Percentiles rank a stretch among this genome's conserved stretches.
Evolutionary conservation across 2,797 vertebrate genomes (phyloP).

Genomic region (Malacoraja senta): DNA sequence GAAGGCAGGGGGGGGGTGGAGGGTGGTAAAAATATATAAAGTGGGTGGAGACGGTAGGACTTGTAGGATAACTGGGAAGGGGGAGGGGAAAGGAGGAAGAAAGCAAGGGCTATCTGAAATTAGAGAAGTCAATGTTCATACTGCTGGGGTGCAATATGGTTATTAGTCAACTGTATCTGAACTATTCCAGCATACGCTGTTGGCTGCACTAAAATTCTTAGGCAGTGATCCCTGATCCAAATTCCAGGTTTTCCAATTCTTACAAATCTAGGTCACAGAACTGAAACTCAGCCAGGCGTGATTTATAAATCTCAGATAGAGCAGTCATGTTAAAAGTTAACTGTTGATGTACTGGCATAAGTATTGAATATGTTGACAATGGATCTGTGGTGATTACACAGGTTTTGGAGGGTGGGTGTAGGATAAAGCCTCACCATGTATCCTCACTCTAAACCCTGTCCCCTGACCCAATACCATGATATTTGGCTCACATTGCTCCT

Average conservation of each 20-base stretch:
- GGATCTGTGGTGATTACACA: background rate
- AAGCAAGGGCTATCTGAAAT: too few species aligned
- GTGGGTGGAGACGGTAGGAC: too few species aligned
- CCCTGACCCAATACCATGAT: background rate
- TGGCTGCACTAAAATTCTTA: background rate
- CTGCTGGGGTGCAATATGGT: too few species aligned
- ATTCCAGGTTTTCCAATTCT: conserved; percentile 4
- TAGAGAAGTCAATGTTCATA: too few species aligned
- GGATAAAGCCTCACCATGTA: background rate
- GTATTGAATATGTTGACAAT: background rate
- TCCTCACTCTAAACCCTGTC: background rate
- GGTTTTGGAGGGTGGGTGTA: too few species aligned
- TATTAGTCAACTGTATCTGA: too few species aligned
- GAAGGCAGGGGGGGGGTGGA: too few species aligned
- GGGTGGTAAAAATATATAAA: too few species aligned
- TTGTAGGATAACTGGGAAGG: too few species aligned
- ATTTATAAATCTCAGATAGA: background rate
- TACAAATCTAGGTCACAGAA: conserved; percentile 30
- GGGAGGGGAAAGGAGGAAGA: too few species aligned
- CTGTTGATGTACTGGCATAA: background rate
- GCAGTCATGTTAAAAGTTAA: conserved; percentile 22
- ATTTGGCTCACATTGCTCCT: background rate
- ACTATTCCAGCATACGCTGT: too few species aligned
- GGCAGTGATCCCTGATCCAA: background rate
- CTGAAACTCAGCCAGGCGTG: background rate